Evolutionary conservation across 2,888 invertebrate species (phyloP), one percentile per base, ranked within the genome.

Genomic region (Drosophila stalkeri): DNA sequence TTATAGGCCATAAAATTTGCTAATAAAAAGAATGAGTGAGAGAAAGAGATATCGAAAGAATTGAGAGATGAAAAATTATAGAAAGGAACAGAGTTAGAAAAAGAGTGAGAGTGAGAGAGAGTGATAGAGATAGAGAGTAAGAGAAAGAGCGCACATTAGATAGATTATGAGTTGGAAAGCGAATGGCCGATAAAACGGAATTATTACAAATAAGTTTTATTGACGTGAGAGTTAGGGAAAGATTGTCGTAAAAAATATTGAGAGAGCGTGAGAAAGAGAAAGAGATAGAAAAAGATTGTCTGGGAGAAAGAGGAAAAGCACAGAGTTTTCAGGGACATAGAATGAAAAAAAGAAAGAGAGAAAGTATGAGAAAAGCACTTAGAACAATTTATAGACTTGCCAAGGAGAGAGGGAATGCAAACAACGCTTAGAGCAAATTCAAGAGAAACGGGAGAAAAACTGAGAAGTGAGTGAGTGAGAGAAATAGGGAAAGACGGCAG

Each of bases 201-300:
- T 51, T 35, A 51, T 51, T 14, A 14, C 33, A 33, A 18, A 51
- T 20, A 33, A 35, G 51, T 35, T 51, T 51, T 51, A 35, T 35
- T 14, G 51, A 18, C n/a, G 12, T 33, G 33, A 35, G 33, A 51
- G 8, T 7, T 7, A 35, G 1, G 2, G 3, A 54, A 20, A 16
- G 52, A 37, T 23, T 23, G 52, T 20, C 37, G 3, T 23, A 23
- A 37, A 8, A 33, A 8, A 35, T 2, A 11, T 6, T 2, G 31
- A 49, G 14, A 5, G 14, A 23, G 1, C 4, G 37, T 12, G 14
- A 12, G 35, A 12, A 12, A 37, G 0, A 37, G 14, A 4, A 2
- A 37, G 37, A 39, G 39, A 39, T 2, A 39, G 2, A 41, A 8
- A 7, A 0, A 8, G n/a, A 39, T 16, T n/a, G 8, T 0, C 2